A percentile compares a stretch with the other conserved stretches of the same genome.
Evolutionary conservation across 1,140 invertebrate genomes (phyloP).

Genomic region (Chrysoperla carnea): DNA sequence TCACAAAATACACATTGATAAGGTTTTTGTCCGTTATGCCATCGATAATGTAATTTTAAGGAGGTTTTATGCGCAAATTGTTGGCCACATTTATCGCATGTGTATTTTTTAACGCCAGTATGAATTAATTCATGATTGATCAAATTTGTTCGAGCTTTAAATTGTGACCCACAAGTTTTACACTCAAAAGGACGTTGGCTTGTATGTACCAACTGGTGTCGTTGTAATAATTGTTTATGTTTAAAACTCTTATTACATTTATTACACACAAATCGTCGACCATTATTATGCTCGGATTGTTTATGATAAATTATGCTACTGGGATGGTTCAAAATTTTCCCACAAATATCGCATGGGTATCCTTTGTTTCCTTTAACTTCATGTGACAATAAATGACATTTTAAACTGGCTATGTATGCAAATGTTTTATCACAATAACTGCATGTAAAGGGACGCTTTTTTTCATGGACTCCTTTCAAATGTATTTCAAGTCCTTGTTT

Average conservation of each 20-base stretch:
- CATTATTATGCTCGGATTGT: constrained; percentile 45
- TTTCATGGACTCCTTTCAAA: constrained; percentile 32
- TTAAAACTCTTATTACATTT: constrained; percentile 53
- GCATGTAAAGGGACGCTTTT: constrained; percentile 32
- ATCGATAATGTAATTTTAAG: constrained; percentile 41
- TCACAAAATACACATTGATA: constrained; percentile 37
- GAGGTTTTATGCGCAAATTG: constrained; percentile 56
- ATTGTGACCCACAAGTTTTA: constrained; percentile 38
- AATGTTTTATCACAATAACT: constrained; percentile 34
- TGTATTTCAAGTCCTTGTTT: constrained; percentile 37
- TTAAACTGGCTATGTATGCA: constrained; percentile 33
- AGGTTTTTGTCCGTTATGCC: constrained; percentile 36
- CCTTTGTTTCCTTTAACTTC: constrained; percentile 26
- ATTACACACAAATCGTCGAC: constrained; percentile 42
- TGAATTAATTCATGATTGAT: constrained; percentile 49
- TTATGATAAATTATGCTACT: constrained; percentile 54
- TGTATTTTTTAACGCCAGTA: constrained; percentile 50
- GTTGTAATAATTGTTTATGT: constrained; percentile 45
- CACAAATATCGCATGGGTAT: constrained; percentile 45
- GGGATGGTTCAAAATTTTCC: constrained; percentile 42
- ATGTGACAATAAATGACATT: constrained; percentile 33
- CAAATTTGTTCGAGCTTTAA: constrained; percentile 53
- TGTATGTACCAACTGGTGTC: constrained; percentile 52
- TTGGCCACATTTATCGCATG: constrained; percentile 59
- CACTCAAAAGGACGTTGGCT: constrained; percentile 40